phyloP scores from a whole-genome alignment of 2,113 vertebrate genomes.

The Lophura nycthemera region DNA sequence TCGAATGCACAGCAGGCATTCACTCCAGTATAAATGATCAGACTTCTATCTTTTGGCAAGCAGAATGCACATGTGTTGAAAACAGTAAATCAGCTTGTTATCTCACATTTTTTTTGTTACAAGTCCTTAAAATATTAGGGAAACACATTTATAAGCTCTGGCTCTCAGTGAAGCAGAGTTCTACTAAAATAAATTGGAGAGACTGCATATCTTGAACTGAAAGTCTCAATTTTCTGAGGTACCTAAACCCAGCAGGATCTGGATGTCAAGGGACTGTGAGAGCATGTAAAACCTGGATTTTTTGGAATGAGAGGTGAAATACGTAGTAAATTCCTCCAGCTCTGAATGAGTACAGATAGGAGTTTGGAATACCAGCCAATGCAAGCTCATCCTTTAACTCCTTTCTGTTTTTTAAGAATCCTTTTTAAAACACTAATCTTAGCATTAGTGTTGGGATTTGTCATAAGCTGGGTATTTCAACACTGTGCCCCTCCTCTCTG shows the following conservation, averaged over 20 bases:
- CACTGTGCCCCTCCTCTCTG: not conserved
- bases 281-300: not conserved
- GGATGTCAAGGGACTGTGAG: not conserved
- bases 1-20: not conserved
- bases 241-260: not conserved
- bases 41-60: not conserved
- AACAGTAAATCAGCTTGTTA: not conserved
- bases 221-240: not conserved
- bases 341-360: too few relatives aligned
- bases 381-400: too few relatives aligned
- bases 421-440: not conserved
- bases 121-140: not conserved
- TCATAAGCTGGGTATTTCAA: not conserved
- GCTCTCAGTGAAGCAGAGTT: not conserved
- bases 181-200: not conserved
- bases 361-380: not conserved
- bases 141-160: not conserved
- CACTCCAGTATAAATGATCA: not conserved
- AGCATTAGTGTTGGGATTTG: not conserved
- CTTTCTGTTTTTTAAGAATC: not conserved
- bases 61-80: not conserved
- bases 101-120: not conserved
- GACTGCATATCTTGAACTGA: not conserved
- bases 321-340: not conserved
- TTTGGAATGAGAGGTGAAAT: not conserved